Evolutionary conservation across 2,113 vertebrate genomes (phyloP), one percentile per base, ranked within the genome.

Genomic region (Galeopterus variegatus): DNA sequence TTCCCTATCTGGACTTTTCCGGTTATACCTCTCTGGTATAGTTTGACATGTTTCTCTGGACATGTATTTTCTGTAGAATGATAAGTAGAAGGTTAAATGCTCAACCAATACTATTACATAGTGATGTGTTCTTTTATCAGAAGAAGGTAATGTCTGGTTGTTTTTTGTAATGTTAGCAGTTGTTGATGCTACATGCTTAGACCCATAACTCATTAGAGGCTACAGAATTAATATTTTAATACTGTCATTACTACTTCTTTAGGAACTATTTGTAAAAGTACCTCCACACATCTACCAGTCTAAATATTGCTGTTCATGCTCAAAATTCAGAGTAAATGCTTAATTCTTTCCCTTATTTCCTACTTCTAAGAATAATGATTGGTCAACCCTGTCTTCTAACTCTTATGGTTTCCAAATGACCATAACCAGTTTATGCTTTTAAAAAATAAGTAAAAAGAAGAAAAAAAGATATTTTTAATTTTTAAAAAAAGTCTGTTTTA

Each of bases 51-150:
- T 94, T 88, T 26, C n/a, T 62, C 36, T 77, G 31, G 56, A 50
- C 64, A 62, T 60, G 12, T 80, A 33, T 75, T 82, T 81, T 92
- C 60, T 88, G 24, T 58, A 45, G 36, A 72, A 72, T 88, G 80
- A 65, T n/a, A 18, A 33, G 48, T 82, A 58, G n/a, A 81, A 73
- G 7, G 23, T 73, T 82, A 67, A 67, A 26, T 56, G 23, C 2
- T 73, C 31, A 17, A 72, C 64, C 11, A n/a, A 6, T 88, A 58
- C 48, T 82, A 0, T 67, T 58, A 58, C 36, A 9, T 75, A 15
- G 33, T 93, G 33, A 73, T 86, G 13, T 48, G 48, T 90, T 95
- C 56, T 85, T 93, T 80, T 65, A 75, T 77, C 67, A 81, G 65
- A 54, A 85, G 8, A 48, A 19, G 33, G n/a, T 92, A 45, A 48